These are phyloP conservation scores for Cyclopterus lumpus DNA, from an alignment of 2,797 vertebrate genomes.

Conservation along the genomic window DNA sequence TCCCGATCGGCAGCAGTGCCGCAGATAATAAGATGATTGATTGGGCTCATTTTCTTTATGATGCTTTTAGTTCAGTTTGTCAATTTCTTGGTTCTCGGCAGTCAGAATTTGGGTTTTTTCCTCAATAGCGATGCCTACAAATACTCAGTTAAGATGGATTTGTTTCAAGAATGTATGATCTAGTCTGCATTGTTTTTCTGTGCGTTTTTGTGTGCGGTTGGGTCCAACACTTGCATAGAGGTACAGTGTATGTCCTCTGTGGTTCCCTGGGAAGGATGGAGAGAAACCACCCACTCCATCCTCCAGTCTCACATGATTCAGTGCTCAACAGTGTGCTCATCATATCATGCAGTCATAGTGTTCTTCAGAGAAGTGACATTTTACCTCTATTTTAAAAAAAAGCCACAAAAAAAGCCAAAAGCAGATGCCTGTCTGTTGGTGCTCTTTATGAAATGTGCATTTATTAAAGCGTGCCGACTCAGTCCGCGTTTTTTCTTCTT, in stretches of 20 bases:
- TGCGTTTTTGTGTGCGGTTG: no score
- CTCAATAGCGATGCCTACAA: not conserved
- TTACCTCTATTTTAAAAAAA: constrained; percentile 51
- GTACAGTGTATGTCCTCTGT: not conserved
- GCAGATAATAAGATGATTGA: constrained; percentile 52
- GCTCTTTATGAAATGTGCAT: constrained; percentile 67
- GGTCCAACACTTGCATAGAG: no score
- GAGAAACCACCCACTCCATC: constrained; percentile 43
- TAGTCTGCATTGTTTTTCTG: not conserved
- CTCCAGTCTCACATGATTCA: constrained; percentile 55
- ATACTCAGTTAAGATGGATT: not conserved
- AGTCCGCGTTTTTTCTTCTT: not conserved
- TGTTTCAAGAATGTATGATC: not conserved
- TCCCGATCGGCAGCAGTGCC: constrained; percentile 1
- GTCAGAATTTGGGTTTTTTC: constrained; percentile 20
- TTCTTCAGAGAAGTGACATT: constrained; percentile 68
- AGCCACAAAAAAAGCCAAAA: constrained; percentile 49
- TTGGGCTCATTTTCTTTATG: constrained; percentile 20
- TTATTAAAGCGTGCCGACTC: constrained; percentile 39
- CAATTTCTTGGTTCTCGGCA: constrained; percentile 16
- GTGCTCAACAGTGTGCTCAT: constrained; percentile 58
- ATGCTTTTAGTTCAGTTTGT: constrained; percentile 12
- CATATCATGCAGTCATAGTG: constrained; percentile 59
- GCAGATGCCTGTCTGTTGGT: constrained; percentile 46
- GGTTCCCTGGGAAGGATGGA: not conserved